These are phyloP conservation scores for Onychomys leucogaster DNA, from an alignment of 2,797 vertebrate genomes.

Conservation along the genomic window DNA sequence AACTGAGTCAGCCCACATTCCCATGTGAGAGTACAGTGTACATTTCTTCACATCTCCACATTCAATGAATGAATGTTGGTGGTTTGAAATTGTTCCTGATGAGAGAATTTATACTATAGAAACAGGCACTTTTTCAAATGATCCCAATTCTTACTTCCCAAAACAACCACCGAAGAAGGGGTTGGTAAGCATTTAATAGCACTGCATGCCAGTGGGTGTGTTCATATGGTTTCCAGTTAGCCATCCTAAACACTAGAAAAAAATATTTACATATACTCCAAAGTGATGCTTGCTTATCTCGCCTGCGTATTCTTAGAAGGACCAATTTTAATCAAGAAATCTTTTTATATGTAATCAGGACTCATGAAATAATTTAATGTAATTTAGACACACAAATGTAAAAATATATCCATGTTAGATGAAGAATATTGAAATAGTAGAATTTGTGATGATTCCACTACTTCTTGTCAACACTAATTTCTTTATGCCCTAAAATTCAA, in stretches of 20 bases:
- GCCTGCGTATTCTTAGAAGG: neutral
- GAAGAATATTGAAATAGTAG: slow-evolving; percentile 10
- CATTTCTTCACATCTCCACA: neutral
- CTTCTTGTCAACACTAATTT: slow-evolving; percentile 23
- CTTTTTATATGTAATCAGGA: slow-evolving; percentile 4
- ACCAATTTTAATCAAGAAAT: slow-evolving; percentile 45
- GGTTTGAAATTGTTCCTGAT: neutral
- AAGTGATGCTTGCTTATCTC: slow-evolving; percentile 15
- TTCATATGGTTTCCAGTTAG: neutral
- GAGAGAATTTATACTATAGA: neutral
- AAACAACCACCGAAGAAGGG: neutral
- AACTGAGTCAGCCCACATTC: neutral
- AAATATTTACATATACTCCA: slow-evolving; percentile 4
- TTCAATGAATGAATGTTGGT: neutral
- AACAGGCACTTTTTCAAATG: neutral
- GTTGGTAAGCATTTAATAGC: neutral
- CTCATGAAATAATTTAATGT: slow-evolving; percentile 29
- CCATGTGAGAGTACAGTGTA: neutral
- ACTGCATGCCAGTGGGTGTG: neutral
- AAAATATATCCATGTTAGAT: slow-evolving; percentile 18
- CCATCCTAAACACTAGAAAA: neutral
- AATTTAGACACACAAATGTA: slow-evolving; percentile 31
- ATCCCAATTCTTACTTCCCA: neutral
- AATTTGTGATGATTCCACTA: neutral
- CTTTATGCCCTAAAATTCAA: slow-evolving; percentile 67